Evolutionary conservation across 2,113 vertebrate species (phyloP), one percentile per base, ranked within the genome.

Genomic region (Ondatra zibethicus): DNA sequence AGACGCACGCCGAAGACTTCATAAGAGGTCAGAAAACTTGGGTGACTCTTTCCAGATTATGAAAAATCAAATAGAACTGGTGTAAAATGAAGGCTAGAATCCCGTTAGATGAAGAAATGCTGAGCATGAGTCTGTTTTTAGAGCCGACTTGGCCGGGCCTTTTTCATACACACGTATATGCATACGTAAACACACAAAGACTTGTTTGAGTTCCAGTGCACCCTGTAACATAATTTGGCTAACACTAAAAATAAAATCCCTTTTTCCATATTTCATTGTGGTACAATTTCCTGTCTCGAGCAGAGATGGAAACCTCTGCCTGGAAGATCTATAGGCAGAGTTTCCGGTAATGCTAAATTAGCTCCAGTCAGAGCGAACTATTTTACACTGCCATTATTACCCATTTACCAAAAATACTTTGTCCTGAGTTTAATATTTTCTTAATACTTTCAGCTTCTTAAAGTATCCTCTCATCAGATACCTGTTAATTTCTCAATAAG

Each of bases 361-460:
- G 76, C 96, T 96, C 86, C 94, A 95, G 96, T 96, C 96, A 97
- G 75, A 97, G 95, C 92, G 96, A 97, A 97, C 94, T 95, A 97
- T 96, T 96, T 96, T 86, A 96, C 55, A 80, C 91, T 87, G 93
- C 94, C 75, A 42, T 97, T 97, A 97, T 97, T 97, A 97, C 93
- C 97, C 97, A 98, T 91, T 97, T 97, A 96, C 97, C 97, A 98
- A 98, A 98, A 98, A 96, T 97, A 97, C 96, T 97, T 95, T 96
- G 96, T 92, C 89, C 97, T 95, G 81, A 36, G 42, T 70, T 97
- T 94, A 98, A 97, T 93, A 95, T 97, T 97, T 96, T 96, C 96
- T 95, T 96, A 91, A 96, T 95, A 94, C 89, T 94, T 96, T 95
- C 92, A 97, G 91, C 86, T 96, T 94, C 89, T 63, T 70, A 33